Evolutionary conservation across 2,113 vertebrate species (phyloP).

Genomic region (Scolopax mira): DNA sequence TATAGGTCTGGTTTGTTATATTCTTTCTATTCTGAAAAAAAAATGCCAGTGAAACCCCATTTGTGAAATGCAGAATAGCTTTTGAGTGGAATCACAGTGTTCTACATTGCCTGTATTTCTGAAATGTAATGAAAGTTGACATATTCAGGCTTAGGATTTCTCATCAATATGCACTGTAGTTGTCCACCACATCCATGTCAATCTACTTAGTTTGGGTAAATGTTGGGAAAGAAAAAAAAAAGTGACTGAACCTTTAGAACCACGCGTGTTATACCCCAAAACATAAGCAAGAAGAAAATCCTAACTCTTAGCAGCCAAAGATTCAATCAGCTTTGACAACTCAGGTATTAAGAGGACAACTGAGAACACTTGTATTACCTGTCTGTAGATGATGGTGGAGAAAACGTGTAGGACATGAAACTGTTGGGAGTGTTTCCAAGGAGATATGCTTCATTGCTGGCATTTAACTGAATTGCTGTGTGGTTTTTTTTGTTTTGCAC

Average conservation of each 20-base stretch:
- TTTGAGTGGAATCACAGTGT: background rate
- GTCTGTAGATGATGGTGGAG: conserved; percentile 70
- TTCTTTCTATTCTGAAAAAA: background rate
- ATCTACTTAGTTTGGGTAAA: background rate
- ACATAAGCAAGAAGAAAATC: background rate
- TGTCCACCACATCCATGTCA: background rate
- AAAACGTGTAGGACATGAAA: conserved; percentile 78
- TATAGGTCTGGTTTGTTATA: background rate
- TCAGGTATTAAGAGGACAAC: background rate
- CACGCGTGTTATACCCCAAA: background rate
- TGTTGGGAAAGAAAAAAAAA: background rate
- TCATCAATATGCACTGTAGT: background rate
- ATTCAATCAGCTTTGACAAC: background rate
- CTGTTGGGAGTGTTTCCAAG: conserved; percentile 80
- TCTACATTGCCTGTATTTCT: background rate
- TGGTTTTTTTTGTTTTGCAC: conserved; percentile 9
- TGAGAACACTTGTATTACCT: conserved; percentile 58
- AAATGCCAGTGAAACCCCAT: background rate
- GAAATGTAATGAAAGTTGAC: background rate
- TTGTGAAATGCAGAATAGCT: background rate
- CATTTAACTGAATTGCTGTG: background rate
- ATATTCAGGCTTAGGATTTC: background rate
- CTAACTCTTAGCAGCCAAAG: background rate
- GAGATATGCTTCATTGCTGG: conserved; percentile 68
- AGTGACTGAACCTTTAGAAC: background rate